Evolutionary conservation across 2,113 vertebrate genomes (phyloP).

Genomic region (Aldabrachelys gigantea): DNA sequence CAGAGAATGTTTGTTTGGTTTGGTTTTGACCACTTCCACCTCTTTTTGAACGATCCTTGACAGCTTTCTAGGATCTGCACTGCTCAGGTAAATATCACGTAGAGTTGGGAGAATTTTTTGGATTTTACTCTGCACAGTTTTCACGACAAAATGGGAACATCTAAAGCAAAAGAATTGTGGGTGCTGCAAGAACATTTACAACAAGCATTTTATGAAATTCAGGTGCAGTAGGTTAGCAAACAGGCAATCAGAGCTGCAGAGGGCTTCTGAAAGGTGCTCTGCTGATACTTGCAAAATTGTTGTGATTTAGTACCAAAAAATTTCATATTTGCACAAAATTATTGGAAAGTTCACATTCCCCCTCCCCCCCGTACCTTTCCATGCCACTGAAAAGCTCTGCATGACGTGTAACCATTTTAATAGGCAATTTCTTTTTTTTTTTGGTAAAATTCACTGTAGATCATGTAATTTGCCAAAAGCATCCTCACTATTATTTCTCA

Average conservation of each 20-base stretch:
- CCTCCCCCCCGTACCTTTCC: neutral
- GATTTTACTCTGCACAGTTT: conserved; percentile 26
- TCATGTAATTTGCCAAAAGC: neutral
- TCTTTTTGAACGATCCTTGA: neutral
- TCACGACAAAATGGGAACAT: neutral
- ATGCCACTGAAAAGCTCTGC: neutral
- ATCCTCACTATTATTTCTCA: neutral
- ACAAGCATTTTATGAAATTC: neutral
- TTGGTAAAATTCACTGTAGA: neutral
- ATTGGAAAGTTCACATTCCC: neutral
- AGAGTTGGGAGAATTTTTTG: neutral
- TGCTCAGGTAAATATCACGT: neutral
- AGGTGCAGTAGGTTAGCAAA: neutral
- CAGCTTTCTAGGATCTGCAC: neutral
- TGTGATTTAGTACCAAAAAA: conserved; percentile 4
- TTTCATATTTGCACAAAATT: neutral
- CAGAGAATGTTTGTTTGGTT: neutral
- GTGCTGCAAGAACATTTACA: neutral
- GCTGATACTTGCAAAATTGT: neutral
- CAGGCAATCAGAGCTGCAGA: neutral
- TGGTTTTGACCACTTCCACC: neutral
- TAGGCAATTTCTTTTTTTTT: neutral
- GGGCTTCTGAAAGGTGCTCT: neutral
- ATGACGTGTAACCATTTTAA: neutral
- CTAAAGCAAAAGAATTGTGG: conserved; percentile 16